Percentiles rank a stretch among this genome's conserved stretches.
Evolutionary conservation across 2,113 vertebrate genomes (phyloP).

Genomic region (Malurus melanocephalus): DNA sequence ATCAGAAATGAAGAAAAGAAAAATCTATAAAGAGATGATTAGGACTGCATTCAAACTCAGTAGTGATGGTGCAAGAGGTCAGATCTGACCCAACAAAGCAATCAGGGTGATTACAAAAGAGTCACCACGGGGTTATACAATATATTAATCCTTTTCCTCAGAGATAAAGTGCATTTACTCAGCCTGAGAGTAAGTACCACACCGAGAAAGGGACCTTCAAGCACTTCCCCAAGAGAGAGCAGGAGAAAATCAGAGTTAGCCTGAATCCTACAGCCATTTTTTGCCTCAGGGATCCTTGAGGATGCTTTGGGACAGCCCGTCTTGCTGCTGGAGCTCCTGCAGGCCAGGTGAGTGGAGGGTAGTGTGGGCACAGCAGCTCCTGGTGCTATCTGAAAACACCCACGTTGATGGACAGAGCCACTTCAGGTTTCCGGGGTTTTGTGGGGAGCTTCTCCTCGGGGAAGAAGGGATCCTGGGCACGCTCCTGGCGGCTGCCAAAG

Average conservation of each 20-base stretch:
- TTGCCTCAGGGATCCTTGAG: background rate
- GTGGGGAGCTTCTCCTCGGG: background rate
- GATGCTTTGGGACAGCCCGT: background rate
- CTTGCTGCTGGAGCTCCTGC: background rate
- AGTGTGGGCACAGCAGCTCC: background rate
- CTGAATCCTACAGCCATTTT: background rate
- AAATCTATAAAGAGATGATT: background rate
- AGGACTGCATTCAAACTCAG: background rate
- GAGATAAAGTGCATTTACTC: constrained; percentile 9
- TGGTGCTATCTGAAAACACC: constrained; percentile 71
- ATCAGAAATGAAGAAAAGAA: background rate
- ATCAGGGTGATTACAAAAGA: background rate
- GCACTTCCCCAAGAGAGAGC: background rate
- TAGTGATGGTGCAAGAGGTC: background rate
- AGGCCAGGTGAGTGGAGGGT: background rate
- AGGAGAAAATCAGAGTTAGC: background rate
- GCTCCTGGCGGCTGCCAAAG: constrained; percentile 28
- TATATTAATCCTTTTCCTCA: background rate
- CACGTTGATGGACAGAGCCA: constrained; percentile 75
- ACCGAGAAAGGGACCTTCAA: background rate
- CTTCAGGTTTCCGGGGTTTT: constrained; percentile 63
- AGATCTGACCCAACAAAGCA: background rate
- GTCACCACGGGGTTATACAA: background rate
- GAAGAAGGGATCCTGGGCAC: background rate
- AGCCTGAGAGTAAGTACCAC: constrained; percentile 28